These are phyloP conservation scores for Octonoba sinensis DNA, from an alignment of 2,888 invertebrate species.

Conservation along the genomic window DNA sequence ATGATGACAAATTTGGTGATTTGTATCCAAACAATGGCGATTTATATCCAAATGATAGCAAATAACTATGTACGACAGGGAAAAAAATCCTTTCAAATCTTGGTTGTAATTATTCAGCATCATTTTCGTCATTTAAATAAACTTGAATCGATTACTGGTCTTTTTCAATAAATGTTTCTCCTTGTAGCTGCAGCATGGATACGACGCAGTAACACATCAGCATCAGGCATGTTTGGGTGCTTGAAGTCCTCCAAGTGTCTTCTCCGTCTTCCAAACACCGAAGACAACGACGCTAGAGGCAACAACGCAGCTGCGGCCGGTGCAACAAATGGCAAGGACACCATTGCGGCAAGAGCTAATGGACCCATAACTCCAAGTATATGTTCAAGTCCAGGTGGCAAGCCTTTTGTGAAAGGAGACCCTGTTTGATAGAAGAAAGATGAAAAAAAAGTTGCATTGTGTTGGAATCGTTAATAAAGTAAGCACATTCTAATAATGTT, in stretches of 20 bases:
- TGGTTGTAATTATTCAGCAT: no score
- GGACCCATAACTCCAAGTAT: constrained; percentile 45
- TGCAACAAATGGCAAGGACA: constrained; percentile 48
- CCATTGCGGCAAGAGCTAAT: constrained; percentile 53
- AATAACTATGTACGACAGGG: no score
- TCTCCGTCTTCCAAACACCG: constrained; percentile 45
- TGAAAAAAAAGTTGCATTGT: no score
- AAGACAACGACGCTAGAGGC: constrained; percentile 40
- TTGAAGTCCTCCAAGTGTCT: constrained; percentile 27
- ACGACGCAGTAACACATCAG: constrained; percentile 27
- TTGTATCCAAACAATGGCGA: no score
- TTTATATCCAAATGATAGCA: no score
- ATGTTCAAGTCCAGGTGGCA: constrained; percentile 37
- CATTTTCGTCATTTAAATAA: no score
- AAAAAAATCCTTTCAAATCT: no score
- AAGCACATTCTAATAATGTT: no score
- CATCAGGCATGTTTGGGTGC: constrained; percentile 3
- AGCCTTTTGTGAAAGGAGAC: constrained; percentile 17
- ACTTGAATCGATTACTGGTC: no score
- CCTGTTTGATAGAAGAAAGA: no score
- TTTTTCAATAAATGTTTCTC: constrained; percentile 13
- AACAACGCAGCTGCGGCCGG: constrained; percentile 53
- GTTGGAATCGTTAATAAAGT: no score
- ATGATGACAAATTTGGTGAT: no score
- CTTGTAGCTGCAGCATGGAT: constrained; percentile 42